Evolutionary conservation across 2,797 vertebrate species (phyloP).

Genomic region (Trichosurus vulpecula): DNA sequence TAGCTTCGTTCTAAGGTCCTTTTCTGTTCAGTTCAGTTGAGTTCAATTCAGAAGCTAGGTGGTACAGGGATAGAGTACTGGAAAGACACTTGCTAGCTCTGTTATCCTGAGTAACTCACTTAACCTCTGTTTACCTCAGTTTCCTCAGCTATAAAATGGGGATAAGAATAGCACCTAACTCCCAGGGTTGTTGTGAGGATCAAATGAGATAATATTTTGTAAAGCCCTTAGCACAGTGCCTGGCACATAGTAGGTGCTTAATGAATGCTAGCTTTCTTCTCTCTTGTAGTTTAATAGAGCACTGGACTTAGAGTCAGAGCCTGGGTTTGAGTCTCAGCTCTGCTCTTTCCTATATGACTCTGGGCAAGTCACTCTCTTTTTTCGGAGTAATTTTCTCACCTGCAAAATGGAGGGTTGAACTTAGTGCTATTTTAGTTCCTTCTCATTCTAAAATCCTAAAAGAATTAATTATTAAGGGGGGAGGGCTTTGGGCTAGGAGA

Average conservation of each 20-base stretch:
- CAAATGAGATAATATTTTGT: fast-evolving
- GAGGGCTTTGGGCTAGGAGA: not conserved
- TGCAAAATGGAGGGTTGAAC: slow-evolving; percentile 23
- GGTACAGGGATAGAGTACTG: not conserved
- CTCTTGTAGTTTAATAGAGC: not conserved
- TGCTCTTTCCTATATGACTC: not conserved
- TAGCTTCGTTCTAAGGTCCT: not conserved
- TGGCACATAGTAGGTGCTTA: not conserved
- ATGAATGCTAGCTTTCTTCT: not conserved
- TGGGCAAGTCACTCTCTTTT: not conserved
- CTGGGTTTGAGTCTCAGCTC: not conserved
- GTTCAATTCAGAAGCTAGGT: not conserved
- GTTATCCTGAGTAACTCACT: not conserved
- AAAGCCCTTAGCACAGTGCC: not conserved
- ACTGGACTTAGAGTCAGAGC: not conserved
- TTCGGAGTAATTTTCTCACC: not conserved
- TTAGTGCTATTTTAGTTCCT: not conserved
- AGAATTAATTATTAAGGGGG: not conserved
- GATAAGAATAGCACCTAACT: not conserved
- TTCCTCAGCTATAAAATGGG: not conserved
- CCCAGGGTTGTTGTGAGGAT: not conserved
- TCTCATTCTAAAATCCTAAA: not conserved
- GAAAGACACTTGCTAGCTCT: not conserved
- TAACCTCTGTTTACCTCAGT: not conserved
- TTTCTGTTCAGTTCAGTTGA: not conserved